Evolutionary conservation across 2,888 invertebrate species (phyloP), one percentile per base, ranked within the genome.

Genomic region (Drosophila basisetae): DNA sequence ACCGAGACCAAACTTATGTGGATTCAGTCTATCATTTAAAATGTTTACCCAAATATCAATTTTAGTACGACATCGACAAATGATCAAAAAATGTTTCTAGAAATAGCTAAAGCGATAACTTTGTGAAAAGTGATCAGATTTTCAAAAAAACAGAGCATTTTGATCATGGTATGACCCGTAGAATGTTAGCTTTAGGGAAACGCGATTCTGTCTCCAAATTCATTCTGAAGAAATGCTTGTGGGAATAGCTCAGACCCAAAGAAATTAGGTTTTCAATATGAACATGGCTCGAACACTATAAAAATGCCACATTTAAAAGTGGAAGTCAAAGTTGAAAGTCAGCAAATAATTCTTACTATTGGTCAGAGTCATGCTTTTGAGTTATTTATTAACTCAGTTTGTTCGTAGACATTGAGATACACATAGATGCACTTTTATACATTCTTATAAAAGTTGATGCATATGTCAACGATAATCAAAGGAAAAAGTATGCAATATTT

Each of bases 401-500:
- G 16, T 25, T 7, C 3, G 4, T 22, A 6, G 13, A 13, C n/a
- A 41, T 41, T 41, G 11, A 1, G 18, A 18, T 39, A 18, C 0
- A 41, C 4, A 4, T 10, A n/a, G 10, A 10, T 9, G 4, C 13
- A 35, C 35, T 16, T 16, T 16, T 16, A 35, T 35, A 11, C 35
- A 13, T 4, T 13, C 4, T 33, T 13, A 35, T 4, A 13, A 35
- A 39, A 18, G 18, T 22, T 43, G 43, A 2, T 41, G n/a, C 41
- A 41, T n/a, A 10, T 5, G 41, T 22, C 41, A 10, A 35, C 3
- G 11, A 37, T 28, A 30, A 53, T 67, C 22, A 33, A 13, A 41
- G 25, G 33, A 50, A 11, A 18, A 39, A 41, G 18, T 68, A 16
- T 74, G 55, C 62, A 60, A 50, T 73, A 16, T 65, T 74, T 74